Percentiles rank a stretch among this genome's conserved stretches.
These are phyloP conservation scores for Vidua chalybeata DNA, from an alignment of 2,113 vertebrate species.

Conservation along the genomic window DNA sequence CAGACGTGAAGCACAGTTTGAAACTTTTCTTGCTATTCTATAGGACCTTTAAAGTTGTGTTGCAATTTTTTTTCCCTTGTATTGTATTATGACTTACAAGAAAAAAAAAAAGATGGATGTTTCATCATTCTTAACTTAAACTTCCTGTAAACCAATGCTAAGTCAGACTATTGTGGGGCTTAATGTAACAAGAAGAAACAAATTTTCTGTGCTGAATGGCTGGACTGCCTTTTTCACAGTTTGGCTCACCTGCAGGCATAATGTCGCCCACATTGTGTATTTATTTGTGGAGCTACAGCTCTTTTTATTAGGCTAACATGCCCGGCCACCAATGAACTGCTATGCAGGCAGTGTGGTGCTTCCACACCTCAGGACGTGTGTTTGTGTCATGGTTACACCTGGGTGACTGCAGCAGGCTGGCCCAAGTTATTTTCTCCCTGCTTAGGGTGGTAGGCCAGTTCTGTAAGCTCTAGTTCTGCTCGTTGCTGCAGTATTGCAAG, in stretches of 20 bases:
- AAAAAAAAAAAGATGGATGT: background rate
- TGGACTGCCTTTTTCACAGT: background rate
- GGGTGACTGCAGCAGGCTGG: background rate
- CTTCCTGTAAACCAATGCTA: background rate
- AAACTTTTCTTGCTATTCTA: background rate
- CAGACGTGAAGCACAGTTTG: background rate
- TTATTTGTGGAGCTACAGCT: background rate
- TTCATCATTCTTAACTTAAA: background rate
- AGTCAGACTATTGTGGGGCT: background rate
- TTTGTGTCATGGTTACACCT: background rate
- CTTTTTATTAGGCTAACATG: background rate
- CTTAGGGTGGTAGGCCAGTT: background rate
- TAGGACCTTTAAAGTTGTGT: background rate
- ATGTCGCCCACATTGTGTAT: rapidly evolving
- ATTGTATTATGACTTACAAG: background rate
- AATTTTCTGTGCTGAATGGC: background rate
- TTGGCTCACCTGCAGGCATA: background rate
- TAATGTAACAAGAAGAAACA: background rate
- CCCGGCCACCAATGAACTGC: background rate
- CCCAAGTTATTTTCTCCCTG: background rate
- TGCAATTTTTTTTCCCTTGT: background rate
- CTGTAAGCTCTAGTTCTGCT: background rate
- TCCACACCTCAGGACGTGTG: rapidly evolving
- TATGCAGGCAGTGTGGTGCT: background rate
- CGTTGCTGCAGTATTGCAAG: background rate